Evolutionary conservation across 2,113 vertebrate genomes (phyloP).

Genomic region (Pseudorasbora parva): DNA sequence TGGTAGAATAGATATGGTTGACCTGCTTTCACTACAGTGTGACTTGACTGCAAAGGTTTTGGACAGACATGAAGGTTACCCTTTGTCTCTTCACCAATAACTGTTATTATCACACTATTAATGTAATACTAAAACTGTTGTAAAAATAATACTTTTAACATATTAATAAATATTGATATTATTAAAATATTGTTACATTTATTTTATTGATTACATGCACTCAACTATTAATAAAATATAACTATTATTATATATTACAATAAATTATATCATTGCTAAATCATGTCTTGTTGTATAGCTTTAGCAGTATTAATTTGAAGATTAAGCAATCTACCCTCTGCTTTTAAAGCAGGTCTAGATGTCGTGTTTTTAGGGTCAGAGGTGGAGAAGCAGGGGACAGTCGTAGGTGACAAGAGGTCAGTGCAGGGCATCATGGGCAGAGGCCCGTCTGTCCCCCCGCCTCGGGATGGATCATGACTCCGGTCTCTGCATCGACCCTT

Average conservation of each 20-base stretch:
- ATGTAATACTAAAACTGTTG: no score
- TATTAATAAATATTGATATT: no score
- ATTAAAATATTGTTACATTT: no score
- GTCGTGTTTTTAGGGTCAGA: conserved; percentile 44
- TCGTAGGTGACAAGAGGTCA: conserved; percentile 69
- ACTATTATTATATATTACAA: no score
- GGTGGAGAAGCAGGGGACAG: conserved; percentile 39
- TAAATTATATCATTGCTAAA: neutral
- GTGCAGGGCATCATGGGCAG: conserved; percentile 63
- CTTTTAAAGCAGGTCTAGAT: conserved; percentile 38
- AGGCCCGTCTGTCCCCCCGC: conserved; percentile 64
- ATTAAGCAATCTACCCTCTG: neutral
- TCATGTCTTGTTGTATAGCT: conserved; percentile 6
- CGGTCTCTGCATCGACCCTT: conserved; percentile 66
- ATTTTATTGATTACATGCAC: no score
- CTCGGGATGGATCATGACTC: conserved; percentile 51
- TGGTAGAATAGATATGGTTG: conserved; percentile 49
- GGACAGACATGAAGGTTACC: conserved; percentile 42
- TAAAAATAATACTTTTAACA: no score
- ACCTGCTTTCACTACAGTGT: conserved; percentile 50
- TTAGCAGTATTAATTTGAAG: neutral
- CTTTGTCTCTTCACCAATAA: conserved; percentile 65
- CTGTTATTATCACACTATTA: neutral
- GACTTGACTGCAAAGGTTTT: neutral
- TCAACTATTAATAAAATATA: no score